These are phyloP conservation scores for Gandaritis pyraliata DNA, from an alignment of 2,888 invertebrate species.

Conservation along the genomic window DNA sequence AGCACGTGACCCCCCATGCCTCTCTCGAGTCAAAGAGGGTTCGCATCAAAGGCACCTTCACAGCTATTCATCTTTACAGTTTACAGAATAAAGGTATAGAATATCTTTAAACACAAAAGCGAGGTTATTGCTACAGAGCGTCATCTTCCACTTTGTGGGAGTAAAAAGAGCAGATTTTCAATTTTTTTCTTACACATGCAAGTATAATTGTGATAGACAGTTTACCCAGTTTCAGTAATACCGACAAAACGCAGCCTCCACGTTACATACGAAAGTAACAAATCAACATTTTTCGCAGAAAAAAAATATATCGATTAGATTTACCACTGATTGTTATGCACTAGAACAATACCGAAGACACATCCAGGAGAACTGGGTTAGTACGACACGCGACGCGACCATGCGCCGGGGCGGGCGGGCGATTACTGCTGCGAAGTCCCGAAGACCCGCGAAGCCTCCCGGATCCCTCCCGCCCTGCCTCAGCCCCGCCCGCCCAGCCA, in stretches of 20 bases:
- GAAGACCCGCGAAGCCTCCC: slow-evolving; percentile 50
- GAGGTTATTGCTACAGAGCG: background rate
- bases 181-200: no score
- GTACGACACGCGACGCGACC: slow-evolving; percentile 58
- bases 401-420: slow-evolving; percentile 73
- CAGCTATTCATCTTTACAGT: background rate
- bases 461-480: slow-evolving; percentile 30
- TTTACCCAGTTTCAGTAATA: slow-evolving; percentile 12
- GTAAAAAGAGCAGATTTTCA: no score
- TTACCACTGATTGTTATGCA: background rate
- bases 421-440: slow-evolving; percentile 65
- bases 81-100: background rate
- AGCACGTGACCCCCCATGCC: slow-evolving; percentile 1
- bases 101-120: background rate
- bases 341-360: slow-evolving; percentile 9
- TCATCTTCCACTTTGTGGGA: background rate
- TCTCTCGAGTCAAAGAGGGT: background rate
- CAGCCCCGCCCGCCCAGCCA: slow-evolving; percentile 51
- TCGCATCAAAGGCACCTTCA: slow-evolving; percentile 1
- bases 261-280: background rate
- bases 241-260: slow-evolving; percentile 20
- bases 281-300: background rate
- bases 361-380: slow-evolving; percentile 38
- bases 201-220: no score
- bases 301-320: background rate